Percentiles rank a stretch among this genome's conserved stretches.
Evolutionary conservation across 2,113 vertebrate species (phyloP).

Genomic region (Laticauda laticaudata): DNA sequence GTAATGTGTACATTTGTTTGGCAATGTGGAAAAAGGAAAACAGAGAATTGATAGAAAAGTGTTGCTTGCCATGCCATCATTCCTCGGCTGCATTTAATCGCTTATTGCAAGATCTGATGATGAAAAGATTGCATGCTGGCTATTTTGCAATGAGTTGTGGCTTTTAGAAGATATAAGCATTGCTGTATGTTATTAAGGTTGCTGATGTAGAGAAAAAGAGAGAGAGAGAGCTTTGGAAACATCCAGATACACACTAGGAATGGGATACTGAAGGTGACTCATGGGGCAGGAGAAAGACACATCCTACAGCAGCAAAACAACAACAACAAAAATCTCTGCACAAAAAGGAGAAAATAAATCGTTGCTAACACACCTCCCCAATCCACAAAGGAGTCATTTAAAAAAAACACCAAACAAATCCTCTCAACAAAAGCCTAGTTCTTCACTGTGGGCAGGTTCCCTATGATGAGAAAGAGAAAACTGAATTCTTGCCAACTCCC

Average conservation of each 20-base stretch:
- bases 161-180: background rate
- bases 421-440: background rate
- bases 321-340: background rate
- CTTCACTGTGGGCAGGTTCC: background rate
- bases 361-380: background rate
- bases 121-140: background rate
- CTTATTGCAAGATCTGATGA: background rate
- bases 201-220: background rate
- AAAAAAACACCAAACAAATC: background rate
- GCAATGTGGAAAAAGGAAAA: background rate
- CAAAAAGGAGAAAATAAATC: background rate
- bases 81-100: background rate
- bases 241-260: background rate
- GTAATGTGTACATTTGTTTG: background rate
- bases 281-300: background rate
- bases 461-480: background rate
- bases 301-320: background rate
- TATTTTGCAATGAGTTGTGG: background rate
- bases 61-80: background rate
- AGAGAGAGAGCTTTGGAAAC: background rate
- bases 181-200: background rate
- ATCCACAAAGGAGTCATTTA: background rate
- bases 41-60: background rate
- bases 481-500: background rate
- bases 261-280: background rate